phyloP scores from a whole-genome alignment of 2,888 invertebrate species.

The Rhyacophila evoluta region DNA sequence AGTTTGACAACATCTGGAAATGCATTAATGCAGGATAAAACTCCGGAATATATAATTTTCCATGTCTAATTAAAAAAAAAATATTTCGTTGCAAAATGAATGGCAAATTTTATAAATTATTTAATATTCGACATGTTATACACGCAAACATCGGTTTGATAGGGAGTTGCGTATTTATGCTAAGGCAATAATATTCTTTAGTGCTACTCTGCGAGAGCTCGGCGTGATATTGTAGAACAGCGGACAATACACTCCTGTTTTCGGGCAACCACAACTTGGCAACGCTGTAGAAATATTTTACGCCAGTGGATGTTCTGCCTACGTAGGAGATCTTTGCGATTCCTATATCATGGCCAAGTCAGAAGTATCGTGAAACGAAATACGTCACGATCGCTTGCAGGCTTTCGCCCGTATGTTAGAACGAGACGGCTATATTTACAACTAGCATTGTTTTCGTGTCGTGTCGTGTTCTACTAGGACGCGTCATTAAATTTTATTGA shows the following conservation, averaged over 20 bases:
- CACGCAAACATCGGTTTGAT: not conserved
- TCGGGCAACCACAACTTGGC: not conserved
- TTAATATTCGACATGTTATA: too few relatives aligned
- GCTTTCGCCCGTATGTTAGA: not conserved
- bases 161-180: not conserved
- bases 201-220: not conserved
- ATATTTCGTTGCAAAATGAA: too few relatives aligned
- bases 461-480: not conserved
- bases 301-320: not conserved
- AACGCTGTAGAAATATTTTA: slow-evolving; percentile 7
- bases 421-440: not conserved
- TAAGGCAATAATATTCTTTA: not conserved
- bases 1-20: too few relatives aligned
- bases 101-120: too few relatives aligned
- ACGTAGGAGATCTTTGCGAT: not conserved
- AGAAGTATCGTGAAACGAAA: not conserved
- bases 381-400: not conserved
- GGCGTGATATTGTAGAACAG: not conserved
- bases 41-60: too few relatives aligned
- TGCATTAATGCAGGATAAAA: too few relatives aligned
- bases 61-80: too few relatives aligned
- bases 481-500: too few relatives aligned
- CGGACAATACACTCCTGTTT: not conserved
- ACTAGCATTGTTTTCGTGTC: not conserved
- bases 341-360: not conserved